Conservation (phyloP, 2,797 vertebrate species). For the Chiroxiphia lanceolata region DNA sequence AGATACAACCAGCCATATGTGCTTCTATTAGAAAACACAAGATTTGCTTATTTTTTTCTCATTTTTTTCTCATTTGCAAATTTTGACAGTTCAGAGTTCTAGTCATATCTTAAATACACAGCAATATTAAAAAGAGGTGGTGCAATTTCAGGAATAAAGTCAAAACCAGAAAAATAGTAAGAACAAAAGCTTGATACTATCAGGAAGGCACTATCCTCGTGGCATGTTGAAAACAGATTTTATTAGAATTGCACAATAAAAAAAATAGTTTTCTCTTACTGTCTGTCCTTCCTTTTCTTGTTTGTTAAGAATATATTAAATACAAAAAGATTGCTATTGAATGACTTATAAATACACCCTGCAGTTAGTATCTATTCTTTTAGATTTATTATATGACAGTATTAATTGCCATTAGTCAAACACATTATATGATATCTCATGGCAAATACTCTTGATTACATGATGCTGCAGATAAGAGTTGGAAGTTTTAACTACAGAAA, state of each 20-base stretch:
- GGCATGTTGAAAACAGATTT: background rate
- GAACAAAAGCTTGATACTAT: background rate
- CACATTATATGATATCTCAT: background rate
- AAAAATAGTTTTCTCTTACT: background rate
- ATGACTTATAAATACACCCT: background rate
- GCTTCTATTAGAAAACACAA: background rate
- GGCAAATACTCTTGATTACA: background rate
- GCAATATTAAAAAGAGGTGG: background rate
- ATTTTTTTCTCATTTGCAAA: background rate
- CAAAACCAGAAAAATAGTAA: background rate
- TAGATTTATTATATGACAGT: background rate
- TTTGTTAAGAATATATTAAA: background rate
- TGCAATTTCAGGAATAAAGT: slow-evolving; percentile 8
- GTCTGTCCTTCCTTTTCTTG: background rate
- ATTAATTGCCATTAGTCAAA: background rate
- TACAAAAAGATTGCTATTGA: background rate
- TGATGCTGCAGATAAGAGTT: background rate
- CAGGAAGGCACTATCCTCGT: background rate
- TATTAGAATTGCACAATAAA: background rate
- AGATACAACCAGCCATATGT: background rate
- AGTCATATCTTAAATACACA: slow-evolving; percentile 1
- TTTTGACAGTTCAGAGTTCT: background rate
- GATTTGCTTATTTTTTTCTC: background rate
- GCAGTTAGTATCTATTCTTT: background rate
- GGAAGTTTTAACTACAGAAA: background rate